Base-by-base conservation (phyloP, 2,888 invertebrate genomes). In the Hybos culiciformis region DNA sequence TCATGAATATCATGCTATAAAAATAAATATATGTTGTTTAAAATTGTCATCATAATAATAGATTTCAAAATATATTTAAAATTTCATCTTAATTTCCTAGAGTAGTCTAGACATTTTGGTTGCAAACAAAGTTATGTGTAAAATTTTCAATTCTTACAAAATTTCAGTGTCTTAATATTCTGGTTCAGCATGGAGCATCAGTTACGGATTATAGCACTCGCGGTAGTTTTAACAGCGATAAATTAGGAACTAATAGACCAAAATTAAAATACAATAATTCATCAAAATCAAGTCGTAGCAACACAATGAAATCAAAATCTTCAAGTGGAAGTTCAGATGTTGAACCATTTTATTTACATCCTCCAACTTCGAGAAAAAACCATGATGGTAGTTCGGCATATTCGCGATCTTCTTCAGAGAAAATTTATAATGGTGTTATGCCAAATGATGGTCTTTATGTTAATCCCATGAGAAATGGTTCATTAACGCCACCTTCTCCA, bases 161-260 rank as follows among this genome's bases (percentile, higher is more conserved):
- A 56, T 59, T 57, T 18, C 70, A 87, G 87, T 86, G 86, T 61
- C 67, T 87, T 47, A 84, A 83, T 58, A 75, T 85, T 47, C 60
- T 90, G 57, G 83, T 88, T 37, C 83, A 85, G 49, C 83, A 85
- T 47, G 84, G 86, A 4, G 79, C 83, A 7, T 72, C 75, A 11
- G 75, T 78, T 39, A 12, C 29, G 14, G 36, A 36, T 21, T 36
- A 36, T 36, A 29, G 21, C 21, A 21, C 7, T 21, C 19, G 20
- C 11, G 6, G 20, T 54, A 47, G 51, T 42, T n/a, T n/a, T n/a
- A n/a, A n/a, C n/a, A 56, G 56, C 43, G 60, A 63, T 67, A 52
- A 71, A 71, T 60, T 48, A 47, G 47, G 45, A 42, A 45, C 31
- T 20, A 45, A 36, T 26, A 44, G 52, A 26, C 53, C 51, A 40